Percentiles rank a stretch among this genome's conserved stretches.
Conservation (phyloP, 2,113 vertebrate species). For the Sinocyclocheilus grahami region DNA sequence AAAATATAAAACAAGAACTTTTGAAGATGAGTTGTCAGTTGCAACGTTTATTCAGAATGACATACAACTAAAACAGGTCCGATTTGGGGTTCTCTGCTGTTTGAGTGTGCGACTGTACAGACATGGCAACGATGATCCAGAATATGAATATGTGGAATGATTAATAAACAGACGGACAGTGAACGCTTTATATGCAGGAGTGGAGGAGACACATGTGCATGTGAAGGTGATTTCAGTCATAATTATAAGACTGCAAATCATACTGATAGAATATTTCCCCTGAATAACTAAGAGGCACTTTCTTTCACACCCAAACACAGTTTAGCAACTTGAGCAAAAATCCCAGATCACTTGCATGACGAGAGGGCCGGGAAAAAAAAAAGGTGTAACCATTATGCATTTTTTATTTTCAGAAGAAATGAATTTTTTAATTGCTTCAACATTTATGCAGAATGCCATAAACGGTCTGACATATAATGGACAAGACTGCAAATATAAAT, state of each 20-base stretch:
- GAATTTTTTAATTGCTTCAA: neutral
- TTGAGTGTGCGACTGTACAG: neutral
- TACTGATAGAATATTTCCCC: constrained; percentile 37
- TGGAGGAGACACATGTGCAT: neutral
- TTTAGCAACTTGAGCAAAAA: neutral
- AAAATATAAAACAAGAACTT: neutral
- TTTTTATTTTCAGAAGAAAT: neutral
- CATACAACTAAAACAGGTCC: constrained; percentile 11
- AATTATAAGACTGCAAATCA: neutral
- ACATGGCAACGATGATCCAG: neutral
- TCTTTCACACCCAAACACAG: constrained; percentile 16
- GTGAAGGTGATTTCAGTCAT: neutral
- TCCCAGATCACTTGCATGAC: too few relatives aligned
- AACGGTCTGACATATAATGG: neutral
- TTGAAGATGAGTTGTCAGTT: neutral
- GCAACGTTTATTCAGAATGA: constrained; percentile 65
- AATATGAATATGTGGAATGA: constrained; percentile 49
- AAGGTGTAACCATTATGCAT: neutral
- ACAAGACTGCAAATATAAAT: neutral
- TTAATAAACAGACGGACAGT: constrained; percentile 22
- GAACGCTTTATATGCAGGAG: neutral
- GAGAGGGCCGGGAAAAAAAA: neutral
- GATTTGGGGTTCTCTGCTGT: neutral
- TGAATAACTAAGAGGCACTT: constrained; percentile 58
- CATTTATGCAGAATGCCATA: neutral